Base-by-base conservation (phyloP, 2,797 vertebrate species). In the Momotus momota region DNA sequence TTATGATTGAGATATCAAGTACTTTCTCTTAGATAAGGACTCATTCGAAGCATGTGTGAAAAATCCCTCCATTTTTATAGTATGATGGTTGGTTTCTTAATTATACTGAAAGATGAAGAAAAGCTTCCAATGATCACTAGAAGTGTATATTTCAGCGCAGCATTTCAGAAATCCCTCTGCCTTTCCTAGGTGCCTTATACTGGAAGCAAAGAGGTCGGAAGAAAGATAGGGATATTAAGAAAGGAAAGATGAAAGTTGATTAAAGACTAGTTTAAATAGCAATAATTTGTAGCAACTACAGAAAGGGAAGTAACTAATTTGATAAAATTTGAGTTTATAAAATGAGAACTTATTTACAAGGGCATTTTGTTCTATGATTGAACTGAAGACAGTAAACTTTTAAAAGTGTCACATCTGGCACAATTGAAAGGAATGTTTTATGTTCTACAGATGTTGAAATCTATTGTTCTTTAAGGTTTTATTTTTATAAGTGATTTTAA, bases 361-460 rank as follows among this genome's bases (percentile, higher is more conserved):
- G 22, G 23, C 33, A n/a, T 69, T 79, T 55, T 57, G 5, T 38
- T 89, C 49, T 70, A 0, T 64, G 16, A 1, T 19, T 54, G 31
- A 62, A 55, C 10, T 18, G 29, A 71, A 54, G 26, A 38, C 6
- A 73, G 17, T n/a, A 22, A 35, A 25, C 35, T 73, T 84, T 65
- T 60, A 48, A 14, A 80, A 73, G 13, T 62, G 7, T 25, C 64
- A 4, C 33, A 33, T 43, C 7, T 33, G 41, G 13, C 43, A 64
- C 1, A 64, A 16, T 25, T 49, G 14, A 67, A 81, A 48, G 0
- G 22, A 62, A 38, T 57, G 16, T 33, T 3, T 0, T 12, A 7
- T n/a, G 18, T 27, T 89, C 27, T 46, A 15, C 18, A 48, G 26
- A 54, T 57, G 14, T 1, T 52, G 22, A 81, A 70, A 41, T 29